Conservation (phyloP, 2,797 vertebrate genomes). For the Crypturellus tataupa region DNA sequence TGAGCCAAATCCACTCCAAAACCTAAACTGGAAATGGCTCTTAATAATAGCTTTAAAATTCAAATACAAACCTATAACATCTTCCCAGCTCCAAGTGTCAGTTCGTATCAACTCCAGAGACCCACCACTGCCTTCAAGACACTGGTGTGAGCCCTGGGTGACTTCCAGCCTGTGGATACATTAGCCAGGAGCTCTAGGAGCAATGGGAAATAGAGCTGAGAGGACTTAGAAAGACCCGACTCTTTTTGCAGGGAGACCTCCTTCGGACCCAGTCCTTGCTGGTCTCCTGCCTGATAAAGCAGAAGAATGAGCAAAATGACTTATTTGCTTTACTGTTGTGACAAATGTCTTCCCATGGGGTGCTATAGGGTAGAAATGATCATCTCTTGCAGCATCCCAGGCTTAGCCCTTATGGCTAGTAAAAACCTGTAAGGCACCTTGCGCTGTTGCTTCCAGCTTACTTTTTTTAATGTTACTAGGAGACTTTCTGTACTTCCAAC, state of each 20-base stretch:
- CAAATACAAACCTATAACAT: background rate
- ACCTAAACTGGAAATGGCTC: background rate
- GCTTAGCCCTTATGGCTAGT: fast-evolving
- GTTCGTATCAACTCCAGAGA: background rate
- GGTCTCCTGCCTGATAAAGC: background rate
- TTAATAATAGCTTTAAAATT: background rate
- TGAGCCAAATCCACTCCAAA: too few relatives aligned
- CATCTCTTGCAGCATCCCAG: background rate
- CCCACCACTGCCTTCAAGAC: background rate
- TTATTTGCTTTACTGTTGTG: background rate
- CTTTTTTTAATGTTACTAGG: background rate
- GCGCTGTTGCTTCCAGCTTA: background rate
- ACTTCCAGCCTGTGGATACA: too few relatives aligned
- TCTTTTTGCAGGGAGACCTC: background rate
- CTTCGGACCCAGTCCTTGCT: background rate
- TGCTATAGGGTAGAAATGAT: background rate
- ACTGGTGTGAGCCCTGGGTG: too few relatives aligned
- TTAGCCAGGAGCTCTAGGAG: background rate
- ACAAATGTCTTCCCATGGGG: background rate
- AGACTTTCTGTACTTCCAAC: background rate
- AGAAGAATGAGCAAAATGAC: background rate
- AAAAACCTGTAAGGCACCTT: background rate
- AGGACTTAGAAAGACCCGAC: background rate
- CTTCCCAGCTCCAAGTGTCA: background rate
- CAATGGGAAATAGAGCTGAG: background rate